Evolutionary conservation across 2,797 vertebrate species (phyloP), one percentile per base, ranked within the genome.

Genomic region (Cirrhinus mrigala): DNA sequence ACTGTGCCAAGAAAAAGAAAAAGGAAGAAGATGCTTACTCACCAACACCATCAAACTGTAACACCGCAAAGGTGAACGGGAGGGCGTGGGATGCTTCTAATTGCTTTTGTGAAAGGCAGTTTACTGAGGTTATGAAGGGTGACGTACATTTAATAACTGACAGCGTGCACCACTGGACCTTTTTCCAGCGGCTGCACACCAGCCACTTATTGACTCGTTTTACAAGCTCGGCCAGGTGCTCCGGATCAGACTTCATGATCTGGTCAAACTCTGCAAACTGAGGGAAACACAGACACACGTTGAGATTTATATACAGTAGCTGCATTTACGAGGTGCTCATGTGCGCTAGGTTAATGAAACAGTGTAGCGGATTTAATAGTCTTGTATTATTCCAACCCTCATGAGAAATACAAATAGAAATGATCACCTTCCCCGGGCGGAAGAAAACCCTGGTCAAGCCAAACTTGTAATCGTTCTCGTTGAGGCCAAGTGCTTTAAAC

Each of bases 201-300:
- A 99, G 93, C 98, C 98, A 99, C 89, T 96, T 95, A 93, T 99
- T 99, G 91, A 99, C 98, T 89, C 96, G 96, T 89, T 96, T 95
- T 88, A 99, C 94, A 89, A 99, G 94, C 91, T 98, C 96, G n/a
- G 98, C 97, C 7, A 99, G 95, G 90, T 99, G 97, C 81, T 99
- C 98, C 0, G 98, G 98, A 90, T 99, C 98, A 9, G 98, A 99
- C 93, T 97, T 99, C 98, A 99, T 99, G 91, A 99, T 99, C 94
- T 99, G 98, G 94, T 99, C 98, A 85, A 99, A 99, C 92, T 99
- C 98, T 81, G 97, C 97, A 95, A 99, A 99, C 98, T 99, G 92
- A 91, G 71, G 88, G 58, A 62, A 10, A 87, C 52, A 11, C 8
- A 79, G 16, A 78, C 11, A 16, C 24, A 11, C 7, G 44, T 27